Percentiles rank a stretch among this genome's conserved stretches.
Conservation (phyloP, 2,113 vertebrate genomes). For the Pimephales promelas region DNA sequence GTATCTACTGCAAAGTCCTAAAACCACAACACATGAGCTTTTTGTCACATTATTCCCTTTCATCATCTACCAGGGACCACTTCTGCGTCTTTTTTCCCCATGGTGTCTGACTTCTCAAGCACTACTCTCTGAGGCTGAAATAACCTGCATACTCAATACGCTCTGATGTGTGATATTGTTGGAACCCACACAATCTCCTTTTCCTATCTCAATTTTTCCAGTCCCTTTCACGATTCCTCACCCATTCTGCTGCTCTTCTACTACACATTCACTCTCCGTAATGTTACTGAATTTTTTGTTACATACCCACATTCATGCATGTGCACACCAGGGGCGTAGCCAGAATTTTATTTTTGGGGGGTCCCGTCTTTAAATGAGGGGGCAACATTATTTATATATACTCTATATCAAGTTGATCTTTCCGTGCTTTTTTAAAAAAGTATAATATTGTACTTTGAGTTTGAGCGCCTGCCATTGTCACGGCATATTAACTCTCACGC, state of each 20-base stretch:
- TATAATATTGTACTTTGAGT: too few relatives aligned
- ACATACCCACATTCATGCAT: too few relatives aligned
- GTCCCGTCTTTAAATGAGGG: too few relatives aligned
- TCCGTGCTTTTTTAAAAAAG: too few relatives aligned
- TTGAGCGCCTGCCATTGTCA: too few relatives aligned
- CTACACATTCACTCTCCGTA: not conserved
- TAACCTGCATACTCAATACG: slow-evolving; percentile 5
- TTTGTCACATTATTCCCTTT: slow-evolving; percentile 20
- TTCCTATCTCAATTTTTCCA: not conserved
- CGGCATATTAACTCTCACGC: too few relatives aligned
- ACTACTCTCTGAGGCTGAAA: slow-evolving; percentile 23
- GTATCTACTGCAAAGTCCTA: not conserved
- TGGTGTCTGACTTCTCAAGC: slow-evolving; percentile 1
- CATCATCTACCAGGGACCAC: slow-evolving; percentile 7
- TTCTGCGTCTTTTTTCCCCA: not conserved
- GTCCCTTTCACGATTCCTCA: slow-evolving; percentile 28
- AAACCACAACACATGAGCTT: slow-evolving; percentile 16
- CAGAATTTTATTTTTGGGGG: too few relatives aligned
- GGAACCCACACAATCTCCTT: slow-evolving; percentile 7
- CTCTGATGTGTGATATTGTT: slow-evolving; percentile 31
- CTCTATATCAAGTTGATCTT: too few relatives aligned
- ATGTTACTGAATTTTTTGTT: not conserved
- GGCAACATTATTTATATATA: too few relatives aligned
- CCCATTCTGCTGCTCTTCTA: not conserved
- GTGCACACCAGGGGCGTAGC: too few relatives aligned